Evolutionary conservation across 2,888 invertebrate genomes (phyloP).

Genomic region (Xiphydria camelus): DNA sequence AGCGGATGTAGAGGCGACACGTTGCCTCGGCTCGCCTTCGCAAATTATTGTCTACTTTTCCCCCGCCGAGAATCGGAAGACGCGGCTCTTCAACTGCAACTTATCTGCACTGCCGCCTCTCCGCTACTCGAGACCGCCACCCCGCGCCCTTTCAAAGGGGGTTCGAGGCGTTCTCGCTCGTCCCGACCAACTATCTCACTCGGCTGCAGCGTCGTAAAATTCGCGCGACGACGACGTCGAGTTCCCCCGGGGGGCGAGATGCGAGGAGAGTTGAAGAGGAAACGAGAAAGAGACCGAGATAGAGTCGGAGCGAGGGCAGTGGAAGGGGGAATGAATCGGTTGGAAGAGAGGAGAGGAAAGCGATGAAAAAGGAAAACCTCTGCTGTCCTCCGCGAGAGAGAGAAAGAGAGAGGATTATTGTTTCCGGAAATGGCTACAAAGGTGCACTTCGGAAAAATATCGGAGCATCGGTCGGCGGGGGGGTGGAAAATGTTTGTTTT

Average conservation of each 20-base stretch:
- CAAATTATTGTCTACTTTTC: slow-evolving; percentile 46
- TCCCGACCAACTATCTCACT: too few species aligned
- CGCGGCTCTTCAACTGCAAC: slow-evolving; percentile 33
- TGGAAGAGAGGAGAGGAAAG: too few species aligned
- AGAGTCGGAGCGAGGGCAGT: too few species aligned
- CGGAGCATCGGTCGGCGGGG: slow-evolving; percentile 17
- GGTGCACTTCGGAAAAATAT: background rate
- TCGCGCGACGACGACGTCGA: too few species aligned
- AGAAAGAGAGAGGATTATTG: background rate
- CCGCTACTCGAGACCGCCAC: slow-evolving; percentile 24
- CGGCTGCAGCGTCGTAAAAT: too few species aligned
- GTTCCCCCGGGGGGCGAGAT: too few species aligned
- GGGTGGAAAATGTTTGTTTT: slow-evolving; percentile 51
- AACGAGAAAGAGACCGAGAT: too few species aligned
- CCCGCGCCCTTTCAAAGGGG: slow-evolving; percentile 9
- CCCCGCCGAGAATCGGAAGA: slow-evolving; percentile 1
- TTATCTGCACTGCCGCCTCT: slow-evolving; percentile 27
- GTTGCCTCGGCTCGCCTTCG: slow-evolving; percentile 32
- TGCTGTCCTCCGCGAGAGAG: slow-evolving; percentile 18
- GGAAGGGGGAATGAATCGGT: too few species aligned
- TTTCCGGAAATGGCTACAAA: background rate
- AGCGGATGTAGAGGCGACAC: too few species aligned
- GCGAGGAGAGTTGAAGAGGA: too few species aligned
- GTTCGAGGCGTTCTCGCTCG: too few species aligned
- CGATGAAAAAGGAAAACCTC: too few species aligned